Percentiles rank a stretch among this genome's conserved stretches.
Evolutionary conservation across 2,888 invertebrate genomes (phyloP).

Genomic region (Dermolepida albohirtum): DNA sequence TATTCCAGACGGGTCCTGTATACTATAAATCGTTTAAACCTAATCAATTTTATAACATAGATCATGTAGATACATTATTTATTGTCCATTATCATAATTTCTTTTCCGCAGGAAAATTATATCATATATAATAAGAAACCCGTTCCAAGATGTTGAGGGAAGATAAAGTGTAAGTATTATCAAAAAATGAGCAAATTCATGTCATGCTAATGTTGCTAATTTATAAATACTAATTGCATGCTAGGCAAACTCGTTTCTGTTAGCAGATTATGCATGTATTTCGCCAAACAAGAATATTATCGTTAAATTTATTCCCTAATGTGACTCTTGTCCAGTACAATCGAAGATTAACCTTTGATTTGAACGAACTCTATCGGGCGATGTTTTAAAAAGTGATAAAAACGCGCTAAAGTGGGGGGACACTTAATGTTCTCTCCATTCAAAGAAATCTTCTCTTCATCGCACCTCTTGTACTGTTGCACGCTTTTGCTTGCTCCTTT

Average conservation of each 20-base stretch:
- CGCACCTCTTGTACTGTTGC: no score
- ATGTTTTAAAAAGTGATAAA: conserved; percentile 4
- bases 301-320: not conserved
- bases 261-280: not conserved
- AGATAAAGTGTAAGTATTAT: conserved; percentile 53
- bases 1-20: no score
- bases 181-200: not conserved
- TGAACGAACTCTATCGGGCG: conserved; percentile 18
- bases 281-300: not conserved
- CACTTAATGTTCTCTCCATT: no score
- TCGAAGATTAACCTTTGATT: conserved; percentile 29
- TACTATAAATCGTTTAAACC: no score
- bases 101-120: conserved; percentile 4
- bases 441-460: no score
- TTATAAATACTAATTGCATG: not conserved
- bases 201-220: conserved; percentile 5
- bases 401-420: no score
- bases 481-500: not conserved
- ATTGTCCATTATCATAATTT: not conserved
- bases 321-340: conserved; percentile 2
- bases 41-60: no score
- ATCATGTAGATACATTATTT: not conserved
- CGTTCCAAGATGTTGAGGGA: conserved; percentile 52
- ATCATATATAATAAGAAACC: not conserved
- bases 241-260: not conserved